These are phyloP conservation scores for Tragelaphus buxtoni DNA, from an alignment of 2,113 vertebrate species.

Conservation along the genomic window DNA sequence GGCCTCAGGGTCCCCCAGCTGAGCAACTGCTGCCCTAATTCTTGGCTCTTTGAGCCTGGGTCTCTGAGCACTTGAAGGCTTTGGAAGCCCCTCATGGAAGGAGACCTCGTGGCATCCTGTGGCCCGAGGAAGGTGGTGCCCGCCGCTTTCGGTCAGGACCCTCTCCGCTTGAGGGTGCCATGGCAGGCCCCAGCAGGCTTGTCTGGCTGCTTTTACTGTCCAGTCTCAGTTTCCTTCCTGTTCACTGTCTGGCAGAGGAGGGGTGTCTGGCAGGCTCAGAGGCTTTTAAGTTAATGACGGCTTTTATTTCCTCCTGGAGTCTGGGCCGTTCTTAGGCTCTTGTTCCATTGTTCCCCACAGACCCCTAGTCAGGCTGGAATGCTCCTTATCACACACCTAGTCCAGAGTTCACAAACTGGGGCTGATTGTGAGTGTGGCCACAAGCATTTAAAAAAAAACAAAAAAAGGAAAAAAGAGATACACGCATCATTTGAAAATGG, in stretches of 20 bases:
- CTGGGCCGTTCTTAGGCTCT: not conserved
- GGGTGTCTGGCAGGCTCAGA: not conserved
- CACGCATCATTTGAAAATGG: not conserved
- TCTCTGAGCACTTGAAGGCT: not conserved
- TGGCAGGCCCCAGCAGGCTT: not conserved
- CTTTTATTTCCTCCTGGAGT: constrained; percentile 43
- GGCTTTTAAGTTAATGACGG: constrained; percentile 68
- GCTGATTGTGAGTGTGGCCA: not conserved
- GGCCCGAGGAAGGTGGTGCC: not conserved
- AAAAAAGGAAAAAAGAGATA: not conserved
- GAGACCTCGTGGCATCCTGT: not conserved
- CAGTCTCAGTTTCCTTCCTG: constrained; percentile 64
- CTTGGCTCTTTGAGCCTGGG: not conserved
- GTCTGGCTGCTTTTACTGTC: constrained; percentile 49
- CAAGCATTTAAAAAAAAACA: no score
- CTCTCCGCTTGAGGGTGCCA: not conserved
- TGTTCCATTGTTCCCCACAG: not conserved
- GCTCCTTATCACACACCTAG: not conserved
- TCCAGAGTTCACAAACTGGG: not conserved
- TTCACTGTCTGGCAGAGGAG: constrained; percentile 50
- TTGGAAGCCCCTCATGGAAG: not conserved
- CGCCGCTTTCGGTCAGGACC: not conserved
- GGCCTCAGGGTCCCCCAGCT: not conserved
- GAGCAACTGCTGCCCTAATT: not conserved
- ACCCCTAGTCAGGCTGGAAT: not conserved